Evolutionary conservation across 2,888 invertebrate genomes (phyloP).

Genomic region (Entomobrya multifasciata): DNA sequence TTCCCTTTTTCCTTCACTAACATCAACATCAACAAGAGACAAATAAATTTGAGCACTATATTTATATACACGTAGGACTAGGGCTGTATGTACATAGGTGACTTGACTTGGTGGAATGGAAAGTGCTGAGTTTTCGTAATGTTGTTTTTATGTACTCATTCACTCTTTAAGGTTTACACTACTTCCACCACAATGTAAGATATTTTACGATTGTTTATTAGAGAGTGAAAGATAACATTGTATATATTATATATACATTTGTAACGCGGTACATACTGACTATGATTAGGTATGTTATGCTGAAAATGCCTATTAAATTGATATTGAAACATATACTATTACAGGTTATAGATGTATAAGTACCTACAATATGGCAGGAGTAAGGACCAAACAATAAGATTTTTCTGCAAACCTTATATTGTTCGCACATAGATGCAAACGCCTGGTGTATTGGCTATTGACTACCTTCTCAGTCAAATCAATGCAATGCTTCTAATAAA

Average conservation of each 20-base stretch:
- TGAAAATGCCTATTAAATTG: too few species aligned
- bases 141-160: slow-evolving; percentile 3
- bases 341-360: too few species aligned
- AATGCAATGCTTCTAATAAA: too few species aligned
- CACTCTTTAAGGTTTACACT: neutral
- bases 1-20: neutral
- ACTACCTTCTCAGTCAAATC: too few species aligned
- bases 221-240: neutral
- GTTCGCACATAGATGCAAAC: too few species aligned
- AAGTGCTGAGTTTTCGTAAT: neutral
- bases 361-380: too few species aligned
- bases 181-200: neutral
- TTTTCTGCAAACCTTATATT: neutral
- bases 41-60: slow-evolving; percentile 21
- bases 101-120: neutral
- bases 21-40: slow-evolving; percentile 19
- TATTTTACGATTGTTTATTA: neutral
- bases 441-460: too few species aligned
- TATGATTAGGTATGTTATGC: too few species aligned
- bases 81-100: neutral
- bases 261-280: too few species aligned
- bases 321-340: too few species aligned
- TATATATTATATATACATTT: neutral
- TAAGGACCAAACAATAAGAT: slow-evolving; percentile 3
- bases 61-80: too few species aligned